Percentiles rank a stretch among this genome's conserved stretches.
phyloP scores from a whole-genome alignment of 2,888 invertebrate genomes.

The Athripsodes cinereus region DNA sequence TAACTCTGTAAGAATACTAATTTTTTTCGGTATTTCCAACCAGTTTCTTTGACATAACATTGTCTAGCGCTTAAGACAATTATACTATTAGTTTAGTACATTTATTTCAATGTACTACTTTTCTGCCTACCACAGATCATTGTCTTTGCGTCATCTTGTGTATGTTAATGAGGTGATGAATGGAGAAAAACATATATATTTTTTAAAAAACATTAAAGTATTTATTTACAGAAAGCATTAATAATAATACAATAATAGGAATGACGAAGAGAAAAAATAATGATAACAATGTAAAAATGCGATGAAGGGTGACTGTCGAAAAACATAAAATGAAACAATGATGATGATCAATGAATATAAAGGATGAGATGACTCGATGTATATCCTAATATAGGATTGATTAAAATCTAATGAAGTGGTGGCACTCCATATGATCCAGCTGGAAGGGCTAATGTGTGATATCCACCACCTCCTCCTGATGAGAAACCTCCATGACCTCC shows the following conservation, averaged over 20 bases:
- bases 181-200: slow-evolving; percentile 1
- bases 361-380: slow-evolving; percentile 37
- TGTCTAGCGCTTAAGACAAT: no score
- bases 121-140: no score
- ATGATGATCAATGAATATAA: slow-evolving; percentile 20
- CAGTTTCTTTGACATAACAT: no score
- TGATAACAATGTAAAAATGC: slow-evolving; percentile 16
- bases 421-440: slow-evolving; percentile 45
- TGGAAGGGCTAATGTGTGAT: slow-evolving; percentile 29
- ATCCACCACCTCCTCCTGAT: slow-evolving; percentile 16
- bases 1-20: no score
- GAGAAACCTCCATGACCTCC: slow-evolving; percentile 30
- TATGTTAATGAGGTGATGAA: background rate
- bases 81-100: no score
- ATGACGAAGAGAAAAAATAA: slow-evolving; percentile 16
- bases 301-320: slow-evolving; percentile 13
- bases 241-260: slow-evolving; percentile 31
- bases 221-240: slow-evolving; percentile 51
- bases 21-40: no score
- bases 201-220: slow-evolving; percentile 33
- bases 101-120: no score
- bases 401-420: slow-evolving; percentile 38
- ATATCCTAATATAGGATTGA: slow-evolving; percentile 27
- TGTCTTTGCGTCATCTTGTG: no score
- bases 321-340: slow-evolving; percentile 7